Base-by-base conservation (phyloP, 2,888 invertebrate species). In the Tigriopus californicus region DNA sequence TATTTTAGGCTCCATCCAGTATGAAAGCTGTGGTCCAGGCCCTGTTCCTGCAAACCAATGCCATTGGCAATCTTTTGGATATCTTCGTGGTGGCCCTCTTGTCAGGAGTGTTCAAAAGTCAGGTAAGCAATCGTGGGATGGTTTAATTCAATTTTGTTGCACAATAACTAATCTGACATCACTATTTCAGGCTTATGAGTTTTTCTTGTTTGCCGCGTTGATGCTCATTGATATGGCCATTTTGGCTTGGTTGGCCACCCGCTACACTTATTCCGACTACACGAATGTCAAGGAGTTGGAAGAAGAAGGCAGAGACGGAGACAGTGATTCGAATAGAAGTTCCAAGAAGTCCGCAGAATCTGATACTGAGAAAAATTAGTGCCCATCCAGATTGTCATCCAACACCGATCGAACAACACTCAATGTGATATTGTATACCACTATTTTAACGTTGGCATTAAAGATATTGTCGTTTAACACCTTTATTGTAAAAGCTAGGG, bases 1-100 rank as follows among this genome's bases (percentile, higher is more conserved):
- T 24, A 58, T 65, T 67, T 63, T 66, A 89, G 76, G 89, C 95
- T 0, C 92, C 95, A 0, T 70, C 76, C 5, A 82, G 81, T 63
- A 94, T 98, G 94, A 97, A 95, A 71, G 88, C 94, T 0, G 83
- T 98, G 0, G 71, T 97, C 53, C 85, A 86, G 70, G 89, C 95
- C 0, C 80, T 82, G 13, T 98, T 94, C 89, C 75, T 94, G 13
- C 73, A 97, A 58, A 91, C 94, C 0, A 87, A 87, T 0, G 90
- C 94, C 0, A 78, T 94, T 67, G 97, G 97, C 46, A 95, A 95
- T 71, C 73, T 95, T 41, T 79, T 97, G 60, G 92, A 94, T 1
- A 83, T 92, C 41, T 77, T 91, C 54, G 80, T 97, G 33, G 86
- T 89, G n/a, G 83, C 87, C 13, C 22, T 20, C 18, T 44, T 46